Evolutionary conservation across 2,797 vertebrate species (phyloP), one percentile per base, ranked within the genome.

Genomic region (Rousettus madagascariensis): DNA sequence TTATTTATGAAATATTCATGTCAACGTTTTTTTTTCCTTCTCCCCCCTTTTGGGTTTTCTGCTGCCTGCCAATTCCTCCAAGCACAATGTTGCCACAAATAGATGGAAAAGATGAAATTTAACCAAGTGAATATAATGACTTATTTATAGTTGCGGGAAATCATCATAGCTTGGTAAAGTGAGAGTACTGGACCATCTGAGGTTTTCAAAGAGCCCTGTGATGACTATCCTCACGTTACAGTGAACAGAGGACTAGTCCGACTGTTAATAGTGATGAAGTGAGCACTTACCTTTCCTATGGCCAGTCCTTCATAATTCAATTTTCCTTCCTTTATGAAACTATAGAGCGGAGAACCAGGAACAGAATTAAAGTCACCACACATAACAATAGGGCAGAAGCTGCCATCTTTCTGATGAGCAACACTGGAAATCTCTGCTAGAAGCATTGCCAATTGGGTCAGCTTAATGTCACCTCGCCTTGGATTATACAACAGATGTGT

Each of bases 321-420:
- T 86, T 97, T 97, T 72, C 99, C 99, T 46, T 99, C 98, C 94
- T 98, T 99, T 98, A 99, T 99, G 90, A 99, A 99, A 92, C 91
- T 98, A 98, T 99, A 99, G 41, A 99, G 91, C 0, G 99, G 99
- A 95, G 99, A 99, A 84, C 98, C 98, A 61, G 99, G 99, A 41
- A 99, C 99, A 8, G 99, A 99, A 98, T 99, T 99, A 94, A 99
- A 99, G 96, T 99, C 99, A 6, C 99, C 99, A 68, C 99, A 99
- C 87, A 99, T 98, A 94, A 99, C 75, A 16, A 99, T 97, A 0
- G 99, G 99, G 94, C 97, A 99, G 96, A 98, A 95, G 26, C 97
- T 98, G 1, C 99, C 99, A 2, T 99, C 98, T 2, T 98, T 98
- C 95, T 96, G 98, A 96, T 96, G 96, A 89, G 99, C 98, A 95